Percentiles rank a stretch among this genome's conserved stretches.
Evolutionary conservation across 2,113 vertebrate species (phyloP).

Genomic region (Cochlearius cochlearius): DNA sequence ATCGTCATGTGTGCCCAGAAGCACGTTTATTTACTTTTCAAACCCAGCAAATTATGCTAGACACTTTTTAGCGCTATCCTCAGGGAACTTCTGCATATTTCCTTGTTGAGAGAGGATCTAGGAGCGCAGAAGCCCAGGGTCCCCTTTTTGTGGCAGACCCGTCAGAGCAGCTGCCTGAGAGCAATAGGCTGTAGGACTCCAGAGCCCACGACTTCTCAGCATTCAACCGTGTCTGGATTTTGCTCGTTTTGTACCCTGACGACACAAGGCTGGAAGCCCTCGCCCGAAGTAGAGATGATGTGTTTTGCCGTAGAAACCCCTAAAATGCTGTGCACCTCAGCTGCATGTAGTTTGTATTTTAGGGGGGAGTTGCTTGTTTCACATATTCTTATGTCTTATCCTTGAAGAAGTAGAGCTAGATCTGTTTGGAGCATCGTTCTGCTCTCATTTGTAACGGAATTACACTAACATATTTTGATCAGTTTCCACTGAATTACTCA

Average conservation of each 20-base stretch:
- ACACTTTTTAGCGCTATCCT: neutral
- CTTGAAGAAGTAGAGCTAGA: neutral
- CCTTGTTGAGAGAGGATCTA: neutral
- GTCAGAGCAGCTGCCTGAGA: neutral
- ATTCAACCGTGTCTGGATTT: neutral
- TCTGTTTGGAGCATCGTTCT: neutral
- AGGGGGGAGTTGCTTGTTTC: neutral
- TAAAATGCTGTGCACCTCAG: neutral
- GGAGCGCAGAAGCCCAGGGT: rapidly evolving
- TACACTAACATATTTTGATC: neutral
- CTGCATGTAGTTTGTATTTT: neutral
- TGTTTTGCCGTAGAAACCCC: neutral
- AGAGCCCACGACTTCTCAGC: too few species aligned
- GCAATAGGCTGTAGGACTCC: neutral
- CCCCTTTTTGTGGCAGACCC: neutral
- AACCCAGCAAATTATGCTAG: neutral
- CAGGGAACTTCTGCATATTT: neutral
- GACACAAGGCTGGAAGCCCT: neutral
- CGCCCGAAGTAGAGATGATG: neutral
- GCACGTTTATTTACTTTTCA: neutral
- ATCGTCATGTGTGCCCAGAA: neutral
- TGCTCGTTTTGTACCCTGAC: neutral
- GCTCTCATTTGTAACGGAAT: neutral
- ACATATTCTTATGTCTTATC: neutral
- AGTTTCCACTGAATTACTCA: neutral